Percentiles rank a stretch among this genome's conserved stretches.
These are phyloP conservation scores for Hiodon alosoides DNA, from an alignment of 2,113 vertebrate genomes.

Conservation along the genomic window DNA sequence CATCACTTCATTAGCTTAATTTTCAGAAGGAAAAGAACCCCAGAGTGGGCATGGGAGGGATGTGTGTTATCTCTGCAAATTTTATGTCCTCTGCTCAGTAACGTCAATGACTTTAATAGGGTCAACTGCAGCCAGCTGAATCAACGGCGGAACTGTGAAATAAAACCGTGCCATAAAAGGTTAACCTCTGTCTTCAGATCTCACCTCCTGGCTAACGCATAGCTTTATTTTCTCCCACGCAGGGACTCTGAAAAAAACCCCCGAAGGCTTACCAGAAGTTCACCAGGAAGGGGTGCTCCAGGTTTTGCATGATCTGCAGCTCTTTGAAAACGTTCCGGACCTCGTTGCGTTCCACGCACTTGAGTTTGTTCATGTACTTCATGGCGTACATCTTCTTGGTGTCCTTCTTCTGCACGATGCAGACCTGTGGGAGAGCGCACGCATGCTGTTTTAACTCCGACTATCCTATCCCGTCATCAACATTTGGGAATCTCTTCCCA, in stretches of 20 bases:
- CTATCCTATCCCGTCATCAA: background rate
- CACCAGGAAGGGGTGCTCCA: constrained; percentile 93
- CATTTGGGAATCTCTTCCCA: too few species aligned
- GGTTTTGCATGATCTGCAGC: constrained; percentile 93
- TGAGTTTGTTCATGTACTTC: constrained; percentile 98
- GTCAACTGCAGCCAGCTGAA: background rate
- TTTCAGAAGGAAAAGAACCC: too few species aligned
- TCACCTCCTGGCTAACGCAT: too few species aligned
- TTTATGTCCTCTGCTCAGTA: background rate
- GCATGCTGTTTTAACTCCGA: background rate
- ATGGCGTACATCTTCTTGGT: constrained; percentile 98
- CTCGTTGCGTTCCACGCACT: constrained; percentile 93
- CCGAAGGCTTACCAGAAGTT: constrained; percentile 96
- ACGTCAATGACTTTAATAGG: background rate
- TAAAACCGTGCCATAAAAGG: background rate
- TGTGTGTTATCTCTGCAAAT: background rate
- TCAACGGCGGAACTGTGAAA: background rate
- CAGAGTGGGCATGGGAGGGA: too few species aligned
- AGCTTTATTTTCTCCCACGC: background rate
- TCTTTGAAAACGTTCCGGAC: constrained; percentile 96
- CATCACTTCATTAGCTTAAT: too few species aligned
- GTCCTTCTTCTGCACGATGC: constrained; percentile 95
- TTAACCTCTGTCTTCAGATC: background rate
- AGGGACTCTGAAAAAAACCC: background rate
- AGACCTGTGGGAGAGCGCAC: constrained; percentile 67